phyloP scores from a whole-genome alignment of 2,113 vertebrate genomes.

The Python bivittatus region DNA sequence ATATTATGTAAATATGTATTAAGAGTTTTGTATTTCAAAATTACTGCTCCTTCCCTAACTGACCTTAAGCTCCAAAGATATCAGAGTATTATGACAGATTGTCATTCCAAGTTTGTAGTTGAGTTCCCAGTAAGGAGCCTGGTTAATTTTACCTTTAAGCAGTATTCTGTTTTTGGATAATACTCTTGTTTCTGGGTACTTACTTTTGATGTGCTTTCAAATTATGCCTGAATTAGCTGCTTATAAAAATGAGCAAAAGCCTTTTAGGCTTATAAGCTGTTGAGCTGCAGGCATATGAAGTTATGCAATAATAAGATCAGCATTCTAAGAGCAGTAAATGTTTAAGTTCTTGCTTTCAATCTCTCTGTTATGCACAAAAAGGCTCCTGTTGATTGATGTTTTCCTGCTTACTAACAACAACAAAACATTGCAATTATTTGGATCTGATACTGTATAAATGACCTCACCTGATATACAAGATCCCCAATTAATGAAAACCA shows the following conservation, averaged over 20 bases:
- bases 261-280: slow-evolving; percentile 32
- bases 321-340: slow-evolving; percentile 57
- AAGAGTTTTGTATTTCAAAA: too few relatives aligned
- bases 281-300: slow-evolving; percentile 62
- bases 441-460: not conserved
- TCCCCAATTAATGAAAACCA: not conserved
- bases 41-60: too few relatives aligned
- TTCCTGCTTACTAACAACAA: slow-evolving; percentile 50
- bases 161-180: slow-evolving; percentile 10
- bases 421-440: slow-evolving; percentile 37
- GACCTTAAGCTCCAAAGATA: too few relatives aligned
- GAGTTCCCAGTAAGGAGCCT: not conserved
- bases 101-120: not conserved
- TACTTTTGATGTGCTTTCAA: slow-evolving; percentile 30
- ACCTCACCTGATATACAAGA: not conserved
- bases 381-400: slow-evolving; percentile 61
- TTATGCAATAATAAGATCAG: slow-evolving; percentile 24
- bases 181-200: slow-evolving; percentile 13
- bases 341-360: slow-evolving; percentile 60
- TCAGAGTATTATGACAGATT: too few relatives aligned
- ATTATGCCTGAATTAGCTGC: not conserved
- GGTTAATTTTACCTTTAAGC: not conserved
- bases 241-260: slow-evolving; percentile 58
- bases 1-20: too few relatives aligned
- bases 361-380: slow-evolving; percentile 50